Percentiles rank a stretch among this genome's conserved stretches.
Conservation (phyloP, 2,888 invertebrate species). For the Oscheius myriophilus region DNA sequence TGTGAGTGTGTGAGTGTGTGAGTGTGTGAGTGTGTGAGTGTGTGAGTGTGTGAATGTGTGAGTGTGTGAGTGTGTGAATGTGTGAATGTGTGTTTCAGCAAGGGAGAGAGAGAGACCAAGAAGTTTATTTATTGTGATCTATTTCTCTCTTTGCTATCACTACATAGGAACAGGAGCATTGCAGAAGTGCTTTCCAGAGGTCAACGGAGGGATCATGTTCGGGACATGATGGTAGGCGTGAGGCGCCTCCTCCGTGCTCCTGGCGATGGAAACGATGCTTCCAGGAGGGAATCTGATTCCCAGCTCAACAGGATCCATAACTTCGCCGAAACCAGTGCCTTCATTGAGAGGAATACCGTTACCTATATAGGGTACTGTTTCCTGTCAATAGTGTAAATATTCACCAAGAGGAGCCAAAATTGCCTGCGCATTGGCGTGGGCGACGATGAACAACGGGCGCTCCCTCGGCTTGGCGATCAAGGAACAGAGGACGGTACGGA, state of each 20-base stretch:
- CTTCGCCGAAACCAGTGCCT: no score
- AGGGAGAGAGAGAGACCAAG: no score
- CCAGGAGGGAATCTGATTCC: constrained; percentile 29
- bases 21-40: no score
- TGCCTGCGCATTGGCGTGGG: constrained; percentile 14
- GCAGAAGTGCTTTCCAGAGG: constrained; percentile 24
- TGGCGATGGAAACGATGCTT: constrained; percentile 21
- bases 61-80: no score
- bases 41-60: no score
- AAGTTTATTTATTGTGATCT: no score
- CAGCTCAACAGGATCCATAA: constrained; percentile 8
- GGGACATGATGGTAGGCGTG: constrained; percentile 14
- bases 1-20: no score
- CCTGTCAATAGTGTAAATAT: neutral
- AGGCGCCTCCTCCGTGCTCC: constrained; percentile 5
- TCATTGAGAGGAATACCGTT: no score
- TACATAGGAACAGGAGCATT: constrained; percentile 7
- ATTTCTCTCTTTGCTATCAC: no score
- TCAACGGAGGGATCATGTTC: constrained; percentile 28
- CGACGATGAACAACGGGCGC: constrained; percentile 25
- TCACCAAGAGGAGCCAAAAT: neutral
- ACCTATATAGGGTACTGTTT: no score
- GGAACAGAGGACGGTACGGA: neutral
- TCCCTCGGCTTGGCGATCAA: neutral
- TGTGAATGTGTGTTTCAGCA: no score